Percentiles rank a stretch among this genome's conserved stretches.
Evolutionary conservation across 2,797 vertebrate genomes (phyloP).

Genomic region (Lepidocolaptes lacrymiger): DNA sequence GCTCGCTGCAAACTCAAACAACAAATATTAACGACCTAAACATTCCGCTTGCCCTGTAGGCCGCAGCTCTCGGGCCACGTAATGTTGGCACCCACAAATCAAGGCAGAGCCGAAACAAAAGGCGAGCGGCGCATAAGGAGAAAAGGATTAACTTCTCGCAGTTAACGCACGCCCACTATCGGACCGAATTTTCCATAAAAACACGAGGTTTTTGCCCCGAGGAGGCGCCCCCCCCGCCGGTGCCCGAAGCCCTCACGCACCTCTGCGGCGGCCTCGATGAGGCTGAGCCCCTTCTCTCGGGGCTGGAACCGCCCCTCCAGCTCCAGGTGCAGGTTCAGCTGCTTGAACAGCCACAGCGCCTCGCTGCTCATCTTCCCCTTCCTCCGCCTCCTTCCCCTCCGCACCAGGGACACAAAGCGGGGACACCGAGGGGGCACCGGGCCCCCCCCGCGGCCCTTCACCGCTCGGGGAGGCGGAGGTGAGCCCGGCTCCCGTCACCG

Average conservation of each 20-base stretch:
- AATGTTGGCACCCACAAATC: fast-evolving
- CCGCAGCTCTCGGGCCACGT: fast-evolving
- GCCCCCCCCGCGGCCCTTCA: background rate
- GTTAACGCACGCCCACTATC: fast-evolving
- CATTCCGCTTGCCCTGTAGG: background rate
- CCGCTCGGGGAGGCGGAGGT: background rate
- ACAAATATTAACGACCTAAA: fast-evolving
- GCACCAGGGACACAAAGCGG: background rate
- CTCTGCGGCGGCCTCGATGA: constrained; percentile 88
- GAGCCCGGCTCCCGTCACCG: constrained; percentile 36
- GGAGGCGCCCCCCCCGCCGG: background rate
- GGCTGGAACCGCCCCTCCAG: constrained; percentile 89
- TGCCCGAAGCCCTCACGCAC: constrained; percentile 79
- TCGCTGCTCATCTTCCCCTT: constrained; percentile 76
- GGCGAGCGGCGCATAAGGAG: fast-evolving
- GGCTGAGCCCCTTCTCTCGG: constrained; percentile 86
- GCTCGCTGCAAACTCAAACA: background rate
- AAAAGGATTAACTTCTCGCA: fast-evolving
- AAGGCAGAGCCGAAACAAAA: background rate
- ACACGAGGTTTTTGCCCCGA: fast-evolving
- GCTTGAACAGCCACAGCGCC: constrained; percentile 87
- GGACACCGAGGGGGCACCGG: background rate
- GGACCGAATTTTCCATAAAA: fast-evolving
- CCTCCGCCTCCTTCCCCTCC: constrained; percentile 47
- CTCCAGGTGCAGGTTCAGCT: constrained; percentile 87